Evolutionary conservation across 2,888 invertebrate genomes (phyloP).

Genomic region (Bombylius discolor): DNA sequence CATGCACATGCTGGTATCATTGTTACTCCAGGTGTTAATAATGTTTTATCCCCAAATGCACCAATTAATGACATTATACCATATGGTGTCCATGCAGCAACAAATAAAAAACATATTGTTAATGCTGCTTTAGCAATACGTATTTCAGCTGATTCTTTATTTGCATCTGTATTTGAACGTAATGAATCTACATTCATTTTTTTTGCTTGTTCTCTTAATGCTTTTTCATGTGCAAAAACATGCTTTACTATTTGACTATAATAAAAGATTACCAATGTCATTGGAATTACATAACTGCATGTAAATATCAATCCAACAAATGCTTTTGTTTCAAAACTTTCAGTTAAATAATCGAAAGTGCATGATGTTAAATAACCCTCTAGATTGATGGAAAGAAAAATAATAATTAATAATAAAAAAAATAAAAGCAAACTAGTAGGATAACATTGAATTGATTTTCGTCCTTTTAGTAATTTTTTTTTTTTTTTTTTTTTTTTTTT

Average conservation of each 20-base stretch:
- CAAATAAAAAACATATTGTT: conserved; percentile 70
- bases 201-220: conserved; percentile 65
- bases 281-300: conserved; percentile 66
- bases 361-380: conserved; percentile 86
- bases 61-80: conserved; percentile 70
- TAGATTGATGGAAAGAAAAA: conserved; percentile 27
- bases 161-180: conserved; percentile 53
- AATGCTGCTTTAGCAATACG: conserved; percentile 81
- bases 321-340: conserved; percentile 62
- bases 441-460: not conserved
- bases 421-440: too few relatives aligned
- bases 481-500: too few relatives aligned
- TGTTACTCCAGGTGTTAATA: conserved; percentile 59
- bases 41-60: conserved; percentile 61
- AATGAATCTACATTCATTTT: conserved; percentile 86
- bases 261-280: conserved; percentile 64
- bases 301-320: conserved; percentile 65
- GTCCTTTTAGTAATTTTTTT: too few relatives aligned
- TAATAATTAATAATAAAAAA: too few relatives aligned
- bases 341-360: conserved; percentile 67
- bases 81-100: conserved; percentile 85
- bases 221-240: conserved; percentile 75
- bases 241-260: conserved; percentile 79
- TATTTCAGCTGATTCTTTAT: conserved; percentile 59
- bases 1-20: conserved; percentile 81